These are phyloP conservation scores for Acanthoscelides obtectus DNA, from an alignment of 2,888 invertebrate species.

Conservation along the genomic window DNA sequence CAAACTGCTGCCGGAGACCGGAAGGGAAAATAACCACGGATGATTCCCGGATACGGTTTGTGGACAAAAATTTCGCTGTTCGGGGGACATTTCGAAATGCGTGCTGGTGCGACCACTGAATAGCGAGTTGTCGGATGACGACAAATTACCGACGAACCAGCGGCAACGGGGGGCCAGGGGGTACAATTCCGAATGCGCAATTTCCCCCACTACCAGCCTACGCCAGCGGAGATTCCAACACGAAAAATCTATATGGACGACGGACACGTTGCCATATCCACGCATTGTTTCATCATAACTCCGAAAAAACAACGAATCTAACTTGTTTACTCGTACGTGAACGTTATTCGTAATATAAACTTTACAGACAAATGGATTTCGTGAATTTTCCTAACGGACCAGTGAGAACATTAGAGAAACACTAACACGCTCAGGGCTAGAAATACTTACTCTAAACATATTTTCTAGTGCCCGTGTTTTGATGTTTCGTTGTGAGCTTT, in stretches of 20 bases:
- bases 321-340: too few species aligned
- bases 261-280: background rate
- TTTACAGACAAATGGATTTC: too few species aligned
- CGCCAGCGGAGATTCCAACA: conserved; percentile 26
- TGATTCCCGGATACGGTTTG: background rate
- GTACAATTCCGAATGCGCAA: conserved; percentile 43
- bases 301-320: too few species aligned
- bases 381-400: too few species aligned
- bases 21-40: background rate
- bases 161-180: conserved; percentile 23
- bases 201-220: conserved; percentile 38
- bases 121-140: conserved; percentile 25
- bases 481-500: too few species aligned
- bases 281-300: background rate
- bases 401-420: too few species aligned
- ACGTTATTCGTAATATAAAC: too few species aligned
- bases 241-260: conserved; percentile 32
- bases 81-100: background rate
- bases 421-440: too few species aligned
- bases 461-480: too few species aligned
- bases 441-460: too few species aligned
- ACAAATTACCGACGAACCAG: conserved; percentile 24
- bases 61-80: background rate
- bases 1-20: background rate
- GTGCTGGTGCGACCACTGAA: conserved; percentile 5